Base-by-base conservation (phyloP, 2,113 vertebrate species). In the Sturnus vulgaris region DNA sequence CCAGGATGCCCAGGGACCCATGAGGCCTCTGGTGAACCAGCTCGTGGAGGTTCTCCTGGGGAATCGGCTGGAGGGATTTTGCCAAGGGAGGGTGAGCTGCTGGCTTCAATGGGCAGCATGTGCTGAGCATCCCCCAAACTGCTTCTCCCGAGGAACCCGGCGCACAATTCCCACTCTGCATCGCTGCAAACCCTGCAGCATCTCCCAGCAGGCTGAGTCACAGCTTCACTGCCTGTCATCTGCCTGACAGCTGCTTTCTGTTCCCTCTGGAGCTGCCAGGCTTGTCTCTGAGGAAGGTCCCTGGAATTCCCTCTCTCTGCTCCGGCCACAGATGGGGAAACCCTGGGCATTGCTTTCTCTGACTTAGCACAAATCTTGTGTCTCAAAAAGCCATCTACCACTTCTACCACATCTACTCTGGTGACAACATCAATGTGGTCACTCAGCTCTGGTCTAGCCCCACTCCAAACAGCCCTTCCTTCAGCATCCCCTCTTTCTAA, bases 71-170 rank as follows among this genome's bases (percentile, higher is more conserved):
- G 31, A 80, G 64, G 19, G 23, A 59, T 23, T 20, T 35, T 17
- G 33, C 35, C 1, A 0, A 28, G 37, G 37, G 16, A 69, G 20
- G 15, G 19, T 14, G 37, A 69, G 42, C 64, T 39, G 33, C 35
- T 24, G 37, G 27, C 52, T 70, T 46, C 4, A 0, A 7, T 25
- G 44, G 47, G 59, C 59, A 76, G 31, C 23, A 4, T 2, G 50
- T n/a, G 23, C 28, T 7, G 0, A 40, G 53, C 59, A 33, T 30
- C 35, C 61, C 35, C 37, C 33, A 42, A 1, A 31, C 13, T 23
- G n/a, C 49, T 22, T 44, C 49, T 85, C 78, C 61, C 1, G 0
- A 47, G 83, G 72, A 60, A 50, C 42, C 55, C 0, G 0, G 13
- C 12, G 33, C 17, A 19, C 52, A 64, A 3, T 50, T 89, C 93